Conservation (phyloP, 2,888 invertebrate genomes). For the Halictus ligatus region DNA sequence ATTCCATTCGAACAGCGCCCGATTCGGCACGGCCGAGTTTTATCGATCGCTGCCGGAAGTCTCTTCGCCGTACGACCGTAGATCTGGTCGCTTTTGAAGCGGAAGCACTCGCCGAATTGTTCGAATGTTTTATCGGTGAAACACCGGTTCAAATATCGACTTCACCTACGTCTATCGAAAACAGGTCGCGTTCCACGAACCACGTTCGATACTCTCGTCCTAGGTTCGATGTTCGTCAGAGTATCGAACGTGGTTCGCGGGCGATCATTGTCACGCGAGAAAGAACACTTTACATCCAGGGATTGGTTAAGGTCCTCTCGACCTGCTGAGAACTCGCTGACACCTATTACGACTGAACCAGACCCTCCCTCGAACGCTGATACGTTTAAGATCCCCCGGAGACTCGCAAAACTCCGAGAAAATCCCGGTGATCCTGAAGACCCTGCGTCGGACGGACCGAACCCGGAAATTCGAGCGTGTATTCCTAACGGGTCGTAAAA, state of each 20-base stretch:
- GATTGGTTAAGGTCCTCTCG: not conserved
- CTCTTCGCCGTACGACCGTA: not conserved
- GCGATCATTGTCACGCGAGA: not conserved
- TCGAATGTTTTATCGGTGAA: slow-evolving; percentile 17
- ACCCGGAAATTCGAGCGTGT: not conserved
- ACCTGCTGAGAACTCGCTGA: slow-evolving; percentile 36
- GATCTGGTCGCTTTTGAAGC: slow-evolving; percentile 12
- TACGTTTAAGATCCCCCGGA: slow-evolving; percentile 50
- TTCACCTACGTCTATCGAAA: not conserved
- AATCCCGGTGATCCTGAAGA: slow-evolving; percentile 40
- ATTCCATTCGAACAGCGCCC: slow-evolving; percentile 22
- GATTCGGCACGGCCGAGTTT: slow-evolving; percentile 11
- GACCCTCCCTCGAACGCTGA: slow-evolving; percentile 42
- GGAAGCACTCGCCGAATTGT: slow-evolving; percentile 15
- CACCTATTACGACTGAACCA: slow-evolving; percentile 56
- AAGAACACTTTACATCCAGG: not conserved
- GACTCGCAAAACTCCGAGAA: slow-evolving; percentile 43
- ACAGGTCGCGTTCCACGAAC: too few relatives aligned
- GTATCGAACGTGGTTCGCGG: not conserved
- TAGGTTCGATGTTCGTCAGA: too few relatives aligned
- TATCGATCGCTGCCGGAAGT: slow-evolving; percentile 32
- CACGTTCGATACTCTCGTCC: too few relatives aligned
- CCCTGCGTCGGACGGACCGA: slow-evolving; percentile 2
- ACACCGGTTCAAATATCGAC: slow-evolving; percentile 19
- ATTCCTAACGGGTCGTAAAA: slow-evolving; percentile 36